These are phyloP conservation scores for Gymnobelideus leadbeateri DNA, from an alignment of 2,113 vertebrate genomes.

Conservation along the genomic window DNA sequence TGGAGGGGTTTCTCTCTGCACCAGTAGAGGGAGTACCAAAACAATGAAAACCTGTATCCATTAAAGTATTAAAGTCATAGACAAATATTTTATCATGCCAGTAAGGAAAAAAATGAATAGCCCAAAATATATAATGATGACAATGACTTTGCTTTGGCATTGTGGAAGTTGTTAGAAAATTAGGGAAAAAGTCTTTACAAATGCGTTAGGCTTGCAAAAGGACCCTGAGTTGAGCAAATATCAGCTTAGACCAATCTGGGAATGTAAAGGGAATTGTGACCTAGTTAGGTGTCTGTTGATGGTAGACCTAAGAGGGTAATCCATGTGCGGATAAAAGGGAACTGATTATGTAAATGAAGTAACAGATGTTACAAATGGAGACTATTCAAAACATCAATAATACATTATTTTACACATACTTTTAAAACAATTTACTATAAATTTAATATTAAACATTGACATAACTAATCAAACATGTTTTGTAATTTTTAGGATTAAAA, in stretches of 20 bases:
- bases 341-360: background rate
- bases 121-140: background rate
- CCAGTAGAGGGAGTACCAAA: background rate
- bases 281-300: background rate
- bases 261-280: background rate
- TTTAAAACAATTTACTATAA: background rate
- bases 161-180: background rate
- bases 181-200: background rate
- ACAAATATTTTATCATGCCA: background rate
- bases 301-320: constrained; percentile 1
- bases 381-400: background rate
- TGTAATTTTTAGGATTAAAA: background rate
- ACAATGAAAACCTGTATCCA: background rate
- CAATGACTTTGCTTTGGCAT: background rate
- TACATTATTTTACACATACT: background rate
- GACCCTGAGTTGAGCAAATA: background rate
- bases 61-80: background rate
- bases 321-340: background rate
- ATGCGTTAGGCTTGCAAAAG: background rate
- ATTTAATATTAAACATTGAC: background rate
- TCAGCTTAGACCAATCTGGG: background rate
- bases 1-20: background rate
- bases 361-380: background rate
- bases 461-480: background rate
- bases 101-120: background rate